Percentiles rank a stretch among this genome's conserved stretches.
Evolutionary conservation across 2,797 vertebrate species (phyloP).

Genomic region (Artibeus lituratus): DNA sequence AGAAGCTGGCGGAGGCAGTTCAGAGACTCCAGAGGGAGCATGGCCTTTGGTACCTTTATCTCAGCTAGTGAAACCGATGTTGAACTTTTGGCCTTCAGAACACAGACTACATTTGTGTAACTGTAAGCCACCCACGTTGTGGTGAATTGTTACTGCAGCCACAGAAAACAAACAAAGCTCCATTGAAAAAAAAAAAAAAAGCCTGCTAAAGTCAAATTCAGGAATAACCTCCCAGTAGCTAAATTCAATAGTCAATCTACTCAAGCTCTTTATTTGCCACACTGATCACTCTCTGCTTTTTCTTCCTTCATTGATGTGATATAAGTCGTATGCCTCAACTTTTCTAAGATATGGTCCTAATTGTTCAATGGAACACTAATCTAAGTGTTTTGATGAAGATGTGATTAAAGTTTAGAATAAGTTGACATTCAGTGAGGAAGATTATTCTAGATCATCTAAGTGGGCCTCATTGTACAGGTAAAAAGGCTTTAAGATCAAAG

Average conservation of each 20-base stretch:
- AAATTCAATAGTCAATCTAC: not conserved
- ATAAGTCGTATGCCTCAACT: not conserved
- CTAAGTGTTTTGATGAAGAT: not conserved
- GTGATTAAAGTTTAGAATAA: not conserved
- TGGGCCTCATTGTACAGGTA: not conserved
- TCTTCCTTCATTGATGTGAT: not conserved
- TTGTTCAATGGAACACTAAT: not conserved
- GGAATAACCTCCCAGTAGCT: not conserved
- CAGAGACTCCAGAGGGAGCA: not conserved
- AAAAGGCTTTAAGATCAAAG: not conserved
- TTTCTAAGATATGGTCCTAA: not conserved
- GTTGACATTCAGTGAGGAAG: not conserved
- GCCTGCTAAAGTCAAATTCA: not conserved
- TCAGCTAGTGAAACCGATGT: not conserved
- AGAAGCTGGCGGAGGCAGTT: not conserved
- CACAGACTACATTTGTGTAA: not conserved
- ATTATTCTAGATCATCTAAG: not conserved
- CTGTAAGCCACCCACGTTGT: not conserved
- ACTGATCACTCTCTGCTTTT: not conserved
- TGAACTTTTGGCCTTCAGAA: not conserved
- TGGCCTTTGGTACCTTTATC: not conserved
- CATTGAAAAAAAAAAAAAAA: not conserved
- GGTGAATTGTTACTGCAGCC: not conserved
- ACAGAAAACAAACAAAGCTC: not conserved
- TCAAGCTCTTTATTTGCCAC: not conserved